phyloP scores from a whole-genome alignment of 2,113 vertebrate species.

The Trichechus manatus region DNA sequence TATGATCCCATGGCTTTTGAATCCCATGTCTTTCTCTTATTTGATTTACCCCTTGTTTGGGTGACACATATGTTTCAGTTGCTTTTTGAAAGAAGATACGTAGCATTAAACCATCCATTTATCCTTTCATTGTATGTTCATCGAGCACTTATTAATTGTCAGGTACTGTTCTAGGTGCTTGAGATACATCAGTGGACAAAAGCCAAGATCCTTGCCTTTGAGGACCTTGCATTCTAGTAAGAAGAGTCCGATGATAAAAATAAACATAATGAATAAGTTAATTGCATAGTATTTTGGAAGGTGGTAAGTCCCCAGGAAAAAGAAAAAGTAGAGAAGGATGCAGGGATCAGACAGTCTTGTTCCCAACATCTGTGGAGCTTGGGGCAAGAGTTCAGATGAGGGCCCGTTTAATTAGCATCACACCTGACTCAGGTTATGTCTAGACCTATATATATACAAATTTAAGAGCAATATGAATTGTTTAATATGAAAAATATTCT shows the following conservation, averaged over 20 bases:
- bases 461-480: not conserved
- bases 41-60: not conserved
- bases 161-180: not conserved
- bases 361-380: not conserved
- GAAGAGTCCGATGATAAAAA: not conserved
- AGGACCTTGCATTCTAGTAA: not conserved
- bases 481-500: not conserved
- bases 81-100: slow-evolving; percentile 11
- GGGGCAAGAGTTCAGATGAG: not conserved
- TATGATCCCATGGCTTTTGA: not conserved
- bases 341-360: not conserved
- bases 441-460: not conserved
- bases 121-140: not conserved
- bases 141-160: not conserved
- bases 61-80: not conserved
- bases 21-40: not conserved
- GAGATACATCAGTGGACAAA: not conserved
- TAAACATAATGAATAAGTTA: not conserved
- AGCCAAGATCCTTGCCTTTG: not conserved
- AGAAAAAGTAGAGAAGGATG: not conserved
- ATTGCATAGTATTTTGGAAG: not conserved
- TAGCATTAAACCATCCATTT: not conserved
- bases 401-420: not conserved
- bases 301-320: not conserved
- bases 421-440: not conserved